Percentiles rank a stretch among this genome's conserved stretches.
phyloP scores from a whole-genome alignment of 2,113 vertebrate genomes.

The Amphilophus citrinellus region DNA sequence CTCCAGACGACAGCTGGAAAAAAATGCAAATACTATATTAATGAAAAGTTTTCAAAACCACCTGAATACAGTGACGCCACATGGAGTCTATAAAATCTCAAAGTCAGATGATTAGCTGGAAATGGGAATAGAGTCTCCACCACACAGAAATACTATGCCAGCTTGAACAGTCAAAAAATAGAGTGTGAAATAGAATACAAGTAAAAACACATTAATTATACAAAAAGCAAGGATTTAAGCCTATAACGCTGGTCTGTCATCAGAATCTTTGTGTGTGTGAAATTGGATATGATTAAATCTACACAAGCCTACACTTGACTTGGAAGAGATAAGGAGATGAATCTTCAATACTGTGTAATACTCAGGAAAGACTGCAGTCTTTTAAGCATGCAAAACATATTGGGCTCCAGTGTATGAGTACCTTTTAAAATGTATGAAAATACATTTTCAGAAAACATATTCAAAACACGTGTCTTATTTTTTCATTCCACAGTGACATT shows the following conservation, averaged over 20 bases:
- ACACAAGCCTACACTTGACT: background rate
- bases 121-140: background rate
- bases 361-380: background rate
- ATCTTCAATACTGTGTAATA: background rate
- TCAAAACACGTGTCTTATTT: too few species aligned
- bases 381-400: too few species aligned
- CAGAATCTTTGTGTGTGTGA: conserved; percentile 5
- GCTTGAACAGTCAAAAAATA: too few species aligned
- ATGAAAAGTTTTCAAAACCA: background rate
- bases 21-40: background rate
- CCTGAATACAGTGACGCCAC: background rate
- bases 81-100: background rate
- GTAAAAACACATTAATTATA: background rate
- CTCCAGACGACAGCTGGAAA: background rate
- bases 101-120: background rate
- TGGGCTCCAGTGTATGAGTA: background rate
- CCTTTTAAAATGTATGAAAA: background rate
- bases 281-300: conserved; percentile 18
- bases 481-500: background rate
- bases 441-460: too few species aligned
- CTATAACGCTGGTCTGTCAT: background rate
- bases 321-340: background rate
- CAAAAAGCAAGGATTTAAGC: background rate
- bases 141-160: background rate
- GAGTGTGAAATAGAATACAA: too few species aligned